Conservation (phyloP, 2,888 invertebrate genomes). For the Mesoligia furuncula region DNA sequence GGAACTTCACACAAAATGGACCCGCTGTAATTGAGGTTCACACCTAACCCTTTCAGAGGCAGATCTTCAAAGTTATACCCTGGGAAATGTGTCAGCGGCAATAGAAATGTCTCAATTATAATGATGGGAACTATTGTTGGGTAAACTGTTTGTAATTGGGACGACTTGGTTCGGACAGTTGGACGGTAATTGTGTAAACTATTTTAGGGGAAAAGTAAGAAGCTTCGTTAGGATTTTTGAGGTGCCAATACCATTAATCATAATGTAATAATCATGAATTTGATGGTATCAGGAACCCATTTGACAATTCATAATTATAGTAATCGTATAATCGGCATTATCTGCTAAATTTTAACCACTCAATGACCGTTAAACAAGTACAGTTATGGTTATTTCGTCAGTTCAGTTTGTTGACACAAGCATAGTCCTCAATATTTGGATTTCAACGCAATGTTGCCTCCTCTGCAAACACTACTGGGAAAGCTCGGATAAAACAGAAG, state of each 20-base stretch:
- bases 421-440: too few relatives aligned
- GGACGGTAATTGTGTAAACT: slow-evolving; percentile 8
- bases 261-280: not conserved
- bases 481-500: not conserved
- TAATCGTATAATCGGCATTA: not conserved
- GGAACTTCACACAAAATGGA: slow-evolving; percentile 59
- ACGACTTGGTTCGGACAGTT: slow-evolving; percentile 16
- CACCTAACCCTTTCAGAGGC: slow-evolving; percentile 59
- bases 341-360: not conserved
- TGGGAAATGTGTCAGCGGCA: slow-evolving; percentile 64
- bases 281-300: not conserved
- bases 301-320: too few relatives aligned
- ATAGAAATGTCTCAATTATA: slow-evolving; percentile 60
- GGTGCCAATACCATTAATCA: not conserved
- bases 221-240: not conserved
- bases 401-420: not conserved
- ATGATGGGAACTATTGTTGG: slow-evolving; percentile 44
- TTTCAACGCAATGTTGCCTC: not conserved
- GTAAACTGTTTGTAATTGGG: slow-evolving; percentile 37
- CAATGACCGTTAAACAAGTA: not conserved
- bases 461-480: not conserved
- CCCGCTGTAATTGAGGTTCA: slow-evolving; percentile 61
- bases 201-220: not conserved
- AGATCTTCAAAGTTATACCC: slow-evolving; percentile 66
- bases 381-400: not conserved